Evolutionary conservation across 2,888 invertebrate genomes (phyloP).

Genomic region (Charanyca ferruginea): DNA sequence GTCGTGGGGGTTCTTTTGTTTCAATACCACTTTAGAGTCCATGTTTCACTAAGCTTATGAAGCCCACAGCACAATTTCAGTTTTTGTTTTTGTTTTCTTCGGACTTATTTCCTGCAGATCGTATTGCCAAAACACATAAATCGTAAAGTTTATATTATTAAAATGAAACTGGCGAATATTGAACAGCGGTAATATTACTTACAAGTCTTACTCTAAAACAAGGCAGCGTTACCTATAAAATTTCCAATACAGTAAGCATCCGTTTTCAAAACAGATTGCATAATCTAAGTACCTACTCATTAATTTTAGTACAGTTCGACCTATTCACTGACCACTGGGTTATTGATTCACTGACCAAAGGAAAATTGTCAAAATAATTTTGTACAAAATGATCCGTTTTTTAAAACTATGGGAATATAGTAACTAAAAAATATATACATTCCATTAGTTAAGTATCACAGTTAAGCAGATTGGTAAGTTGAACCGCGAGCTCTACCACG

Average conservation of each 20-base stretch:
- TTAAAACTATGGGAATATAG: constrained; percentile 28
- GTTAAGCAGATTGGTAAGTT: constrained; percentile 53
- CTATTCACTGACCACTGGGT: constrained; percentile 54
- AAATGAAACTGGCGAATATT: constrained; percentile 17
- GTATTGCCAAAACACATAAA: constrained; percentile 8
- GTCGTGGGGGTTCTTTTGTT: constrained; percentile 92
- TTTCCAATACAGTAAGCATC: constrained; percentile 42
- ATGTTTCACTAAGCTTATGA: constrained; percentile 75
- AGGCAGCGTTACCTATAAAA: constrained; percentile 20
- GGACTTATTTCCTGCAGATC: not conserved
- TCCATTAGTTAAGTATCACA: constrained; percentile 64
- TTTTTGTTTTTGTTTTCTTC: too few relatives aligned
- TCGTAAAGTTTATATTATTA: constrained; percentile 2
- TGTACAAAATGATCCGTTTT: constrained; percentile 14
- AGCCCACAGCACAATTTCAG: constrained; percentile 20
- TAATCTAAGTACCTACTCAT: constrained; percentile 62
- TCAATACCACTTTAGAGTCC: constrained; percentile 92
- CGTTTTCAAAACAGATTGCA: constrained; percentile 65
- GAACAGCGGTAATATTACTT: constrained; percentile 11
- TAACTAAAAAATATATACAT: constrained; percentile 50
- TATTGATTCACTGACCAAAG: constrained; percentile 4
- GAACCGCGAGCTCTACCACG: constrained; percentile 42
- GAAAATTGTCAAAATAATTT: constrained; percentile 30
- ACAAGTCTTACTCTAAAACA: not conserved
- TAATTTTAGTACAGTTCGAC: constrained; percentile 50